Evolutionary conservation across 2,113 vertebrate species (phyloP).

Genomic region (Otis tarda): DNA sequence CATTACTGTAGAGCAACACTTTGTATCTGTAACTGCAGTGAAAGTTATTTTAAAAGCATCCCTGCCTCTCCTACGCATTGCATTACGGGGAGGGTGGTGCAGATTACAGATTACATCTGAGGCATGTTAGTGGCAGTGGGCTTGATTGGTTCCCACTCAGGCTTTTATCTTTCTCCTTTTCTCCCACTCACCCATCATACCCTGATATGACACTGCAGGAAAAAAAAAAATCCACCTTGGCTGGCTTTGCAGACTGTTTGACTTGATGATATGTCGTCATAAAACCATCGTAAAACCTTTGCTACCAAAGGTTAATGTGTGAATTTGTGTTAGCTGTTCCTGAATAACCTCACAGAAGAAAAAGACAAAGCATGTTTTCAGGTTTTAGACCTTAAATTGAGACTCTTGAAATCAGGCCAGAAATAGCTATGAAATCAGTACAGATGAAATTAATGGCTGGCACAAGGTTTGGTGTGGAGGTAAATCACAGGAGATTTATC

Average conservation of each 20-base stretch:
- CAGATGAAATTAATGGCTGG: background rate
- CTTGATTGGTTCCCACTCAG: background rate
- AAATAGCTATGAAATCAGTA: background rate
- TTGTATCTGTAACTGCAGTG: background rate
- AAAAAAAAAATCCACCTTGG: background rate
- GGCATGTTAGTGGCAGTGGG: background rate
- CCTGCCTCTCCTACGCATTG: background rate
- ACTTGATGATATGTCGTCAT: background rate
- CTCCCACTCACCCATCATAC: background rate
- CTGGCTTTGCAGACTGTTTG: background rate
- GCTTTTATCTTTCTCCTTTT: background rate
- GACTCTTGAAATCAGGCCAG: background rate
- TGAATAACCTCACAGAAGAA: background rate
- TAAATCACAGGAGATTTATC: background rate
- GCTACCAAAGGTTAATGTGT: background rate
- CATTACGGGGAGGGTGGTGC: background rate
- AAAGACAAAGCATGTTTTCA: background rate
- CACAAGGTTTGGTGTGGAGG: background rate
- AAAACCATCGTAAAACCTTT: background rate
- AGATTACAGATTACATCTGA: background rate
- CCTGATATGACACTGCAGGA: background rate
- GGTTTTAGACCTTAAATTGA: background rate
- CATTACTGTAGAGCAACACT: background rate
- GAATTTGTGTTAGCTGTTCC: background rate
- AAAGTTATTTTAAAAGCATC: background rate